Base-by-base conservation (phyloP, 1,140 invertebrate genomes). In the Andrena cerasifolii region DNA sequence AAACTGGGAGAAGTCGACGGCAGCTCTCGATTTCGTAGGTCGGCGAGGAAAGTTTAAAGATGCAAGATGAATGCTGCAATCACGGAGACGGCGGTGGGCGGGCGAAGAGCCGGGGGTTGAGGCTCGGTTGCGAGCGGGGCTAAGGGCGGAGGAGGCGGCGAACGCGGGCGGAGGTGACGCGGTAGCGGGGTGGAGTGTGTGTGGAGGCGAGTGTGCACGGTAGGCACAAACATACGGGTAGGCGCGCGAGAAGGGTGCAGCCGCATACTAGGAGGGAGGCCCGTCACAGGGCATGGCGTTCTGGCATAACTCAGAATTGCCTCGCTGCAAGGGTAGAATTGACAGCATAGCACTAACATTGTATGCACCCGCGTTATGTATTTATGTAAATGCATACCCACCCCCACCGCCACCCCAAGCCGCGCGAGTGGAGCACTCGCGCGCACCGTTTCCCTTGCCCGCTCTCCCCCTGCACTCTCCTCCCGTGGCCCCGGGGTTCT, bases 371-470 rank as follows among this genome's bases (percentile, higher is more conserved):
- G 88, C 91, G 91, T 92, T 92, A 93, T 93, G 92, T 93, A 93
- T 93, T 93, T 93, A 93, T 93, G 91, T 92, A 93, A 93, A 93
- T 93, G 92, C 90, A 92, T 91, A 85, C 86, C 79, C 80, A n/a
- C n/a, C n/a, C n/a, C n/a, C n/a, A n/a, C n/a, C n/a, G n/a, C n/a
- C n/a, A n/a, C 81, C 85, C 85, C 88, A 84, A 84, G 81, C 87
- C 83, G 79, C 78, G 79, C 70, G 63, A 49, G 63, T 49, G 14
- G 36, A 56, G 47, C 49, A 14, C 53, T 54, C 63, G 31, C 49
- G n/a, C 61, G 75, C 80, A 75, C 74, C 78, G 67, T 83, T 77
- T 81, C 80, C 79, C 80, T 72, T 79, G 67, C 63, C 74, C 49
- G 40, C 58, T 31, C 33, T 62, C 28, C 51, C 28, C 66, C 61